These are phyloP conservation scores for Drosophila paramelanica DNA, from an alignment of 2,888 invertebrate species.

Conservation along the genomic window DNA sequence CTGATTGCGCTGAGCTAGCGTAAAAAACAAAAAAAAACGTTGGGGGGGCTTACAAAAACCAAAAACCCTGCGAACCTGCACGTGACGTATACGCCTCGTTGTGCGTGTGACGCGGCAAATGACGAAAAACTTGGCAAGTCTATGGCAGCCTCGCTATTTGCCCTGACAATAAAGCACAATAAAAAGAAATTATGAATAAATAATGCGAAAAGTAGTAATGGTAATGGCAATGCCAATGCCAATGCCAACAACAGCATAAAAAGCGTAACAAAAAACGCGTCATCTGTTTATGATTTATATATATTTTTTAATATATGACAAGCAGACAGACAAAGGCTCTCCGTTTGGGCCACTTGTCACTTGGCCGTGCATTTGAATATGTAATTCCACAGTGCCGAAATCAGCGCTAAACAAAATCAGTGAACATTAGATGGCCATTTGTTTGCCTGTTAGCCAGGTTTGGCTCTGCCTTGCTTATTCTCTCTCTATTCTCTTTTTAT, in stretches of 20 bases:
- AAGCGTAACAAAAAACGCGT: conserved; percentile 52
- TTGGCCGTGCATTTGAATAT: conserved; percentile 17
- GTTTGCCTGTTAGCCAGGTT: conserved; percentile 46
- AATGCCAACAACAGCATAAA: conserved; percentile 25
- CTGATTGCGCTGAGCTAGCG: conserved; percentile 80
- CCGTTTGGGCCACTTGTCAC: conserved; percentile 6
- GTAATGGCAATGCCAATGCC: conserved; percentile 19
- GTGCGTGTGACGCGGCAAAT: conserved; percentile 71
- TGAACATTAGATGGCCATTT: conserved; percentile 61
- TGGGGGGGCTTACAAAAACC: conserved; percentile 5
- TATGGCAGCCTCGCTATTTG: conserved; percentile 30
- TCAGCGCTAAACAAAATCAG: conserved; percentile 68
- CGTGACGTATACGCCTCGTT: conserved; percentile 79
- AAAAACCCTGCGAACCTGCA: conserved; percentile 59
- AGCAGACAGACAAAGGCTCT: conserved; percentile 20
- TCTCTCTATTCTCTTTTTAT: neutral
- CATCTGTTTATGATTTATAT: conserved; percentile 79
- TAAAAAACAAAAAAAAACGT: conserved; percentile 49
- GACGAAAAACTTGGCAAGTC: conserved; percentile 49
- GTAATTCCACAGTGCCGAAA: conserved; percentile 53
- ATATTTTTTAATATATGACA: conserved; percentile 66
- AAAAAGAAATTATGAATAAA: conserved; percentile 80
- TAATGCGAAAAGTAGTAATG: conserved; percentile 66
- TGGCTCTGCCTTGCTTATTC: conserved; percentile 13
- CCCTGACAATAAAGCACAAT: conserved; percentile 74